phyloP scores from a whole-genome alignment of 1,140 invertebrate species.

The Zaprionus taronus region DNA sequence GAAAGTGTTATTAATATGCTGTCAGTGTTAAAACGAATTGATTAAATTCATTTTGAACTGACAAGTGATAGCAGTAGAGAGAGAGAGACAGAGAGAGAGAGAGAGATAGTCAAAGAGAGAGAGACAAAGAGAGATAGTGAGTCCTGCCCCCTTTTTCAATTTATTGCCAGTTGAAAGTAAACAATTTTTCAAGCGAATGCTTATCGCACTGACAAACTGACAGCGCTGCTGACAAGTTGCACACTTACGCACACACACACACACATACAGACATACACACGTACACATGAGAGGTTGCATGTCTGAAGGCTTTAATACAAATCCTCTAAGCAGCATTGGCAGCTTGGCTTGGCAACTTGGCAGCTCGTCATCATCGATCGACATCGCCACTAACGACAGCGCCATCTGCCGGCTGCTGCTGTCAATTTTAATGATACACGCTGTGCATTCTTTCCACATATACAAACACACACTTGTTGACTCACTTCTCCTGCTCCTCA shows the following conservation, averaged over 20 bases:
- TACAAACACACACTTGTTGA: constrained; percentile 37
- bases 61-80: background rate
- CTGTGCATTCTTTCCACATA: constrained; percentile 45
- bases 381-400: constrained; percentile 54
- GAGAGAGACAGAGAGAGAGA: background rate
- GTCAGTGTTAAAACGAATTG: constrained; percentile 56
- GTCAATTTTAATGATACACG: constrained; percentile 74
- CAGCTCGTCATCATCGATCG: constrained; percentile 46
- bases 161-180: constrained; percentile 50
- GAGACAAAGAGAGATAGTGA: background rate
- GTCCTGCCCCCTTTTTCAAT: constrained; percentile 44
- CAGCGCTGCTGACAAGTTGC: constrained; percentile 55
- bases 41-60: constrained; percentile 39
- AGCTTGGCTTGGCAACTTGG: background rate
- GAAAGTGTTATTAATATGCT: constrained; percentile 7
- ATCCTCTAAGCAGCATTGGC: constrained; percentile 1
- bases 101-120: background rate
- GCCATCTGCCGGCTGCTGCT: constrained; percentile 64
- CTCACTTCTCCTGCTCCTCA: constrained; percentile 14
- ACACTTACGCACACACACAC: constrained; percentile 31
- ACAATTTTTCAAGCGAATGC: constrained; percentile 61
- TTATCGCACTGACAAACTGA: constrained; percentile 69
- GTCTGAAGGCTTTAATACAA: constrained; percentile 15
- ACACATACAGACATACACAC: background rate
- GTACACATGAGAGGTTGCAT: background rate